Conservation (phyloP, 1,140 invertebrate genomes). For the Varroa destructor region DNA sequence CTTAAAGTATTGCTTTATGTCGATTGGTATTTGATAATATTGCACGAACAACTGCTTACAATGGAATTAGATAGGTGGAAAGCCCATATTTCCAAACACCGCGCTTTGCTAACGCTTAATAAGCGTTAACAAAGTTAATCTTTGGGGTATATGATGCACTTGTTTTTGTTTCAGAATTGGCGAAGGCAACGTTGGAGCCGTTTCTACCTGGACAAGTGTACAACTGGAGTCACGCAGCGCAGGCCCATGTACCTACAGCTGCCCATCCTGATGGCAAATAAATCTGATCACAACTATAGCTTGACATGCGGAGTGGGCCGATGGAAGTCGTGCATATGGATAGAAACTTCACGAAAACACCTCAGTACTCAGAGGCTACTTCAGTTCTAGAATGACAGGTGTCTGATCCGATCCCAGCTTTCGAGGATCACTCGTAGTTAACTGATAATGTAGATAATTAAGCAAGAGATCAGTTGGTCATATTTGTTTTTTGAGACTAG, state of each 20-base stretch:
- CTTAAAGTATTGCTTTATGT: no score
- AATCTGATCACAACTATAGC: not conserved
- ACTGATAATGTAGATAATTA: no score
- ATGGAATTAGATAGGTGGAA: not conserved
- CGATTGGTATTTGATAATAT: no score
- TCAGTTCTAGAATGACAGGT: no score
- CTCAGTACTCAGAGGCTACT: no score
- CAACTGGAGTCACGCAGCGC: conserved; percentile 68
- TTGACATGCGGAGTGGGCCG: not conserved
- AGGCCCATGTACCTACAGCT: conserved; percentile 57
- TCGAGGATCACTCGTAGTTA: no score
- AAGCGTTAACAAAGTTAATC: conserved; percentile 19
- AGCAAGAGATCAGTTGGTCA: no score
- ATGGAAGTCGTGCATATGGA: no score
- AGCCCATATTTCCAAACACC: not conserved
- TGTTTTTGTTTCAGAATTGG: conserved; percentile 3
- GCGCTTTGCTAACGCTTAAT: not conserved
- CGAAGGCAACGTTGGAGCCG: conserved; percentile 54
- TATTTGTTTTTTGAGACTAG: no score
- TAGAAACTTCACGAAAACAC: no score
- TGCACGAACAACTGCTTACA: no score
- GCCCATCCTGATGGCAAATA: conserved; percentile 22
- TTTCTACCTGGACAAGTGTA: conserved; percentile 75
- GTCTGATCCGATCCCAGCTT: no score
- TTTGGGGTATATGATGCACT: conserved; percentile 28